These are phyloP conservation scores for Nebria brevicollis DNA, from an alignment of 2,888 invertebrate genomes.

Conservation along the genomic window DNA sequence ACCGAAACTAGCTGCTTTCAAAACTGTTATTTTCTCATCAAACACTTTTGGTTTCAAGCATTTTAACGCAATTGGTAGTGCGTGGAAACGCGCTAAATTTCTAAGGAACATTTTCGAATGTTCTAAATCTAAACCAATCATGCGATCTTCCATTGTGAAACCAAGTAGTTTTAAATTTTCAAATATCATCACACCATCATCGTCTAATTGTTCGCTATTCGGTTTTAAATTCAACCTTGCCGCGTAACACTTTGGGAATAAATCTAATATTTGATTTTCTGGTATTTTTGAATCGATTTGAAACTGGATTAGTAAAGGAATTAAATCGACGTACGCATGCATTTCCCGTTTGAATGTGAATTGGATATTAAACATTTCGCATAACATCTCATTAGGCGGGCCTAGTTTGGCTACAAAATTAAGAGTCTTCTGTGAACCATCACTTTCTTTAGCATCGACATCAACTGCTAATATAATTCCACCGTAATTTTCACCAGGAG, in stretches of 20 bases:
- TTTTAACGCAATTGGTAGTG: conserved; percentile 64
- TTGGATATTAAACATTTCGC: conserved; percentile 65
- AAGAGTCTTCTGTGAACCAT: conserved; percentile 57
- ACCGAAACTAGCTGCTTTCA: conserved; percentile 57
- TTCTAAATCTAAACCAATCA: conserved; percentile 60
- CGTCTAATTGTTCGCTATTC: conserved; percentile 57
- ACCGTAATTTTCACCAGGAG: conserved; percentile 72
- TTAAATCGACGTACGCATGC: conserved; percentile 63
- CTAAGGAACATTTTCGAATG: conserved; percentile 60
- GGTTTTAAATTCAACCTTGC: conserved; percentile 57
- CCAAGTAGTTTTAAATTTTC: conserved; percentile 63
- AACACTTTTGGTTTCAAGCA: conserved; percentile 58
- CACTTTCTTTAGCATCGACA: conserved; percentile 56
- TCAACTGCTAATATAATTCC: conserved; percentile 67
- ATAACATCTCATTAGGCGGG: conserved; percentile 66
- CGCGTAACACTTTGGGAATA: conserved; percentile 64
- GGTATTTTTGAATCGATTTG: conserved; percentile 61
- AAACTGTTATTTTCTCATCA: conserved; percentile 59
- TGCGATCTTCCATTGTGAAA: conserved; percentile 62
- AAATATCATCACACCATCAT: conserved; percentile 65
- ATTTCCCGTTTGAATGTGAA: conserved; percentile 66
- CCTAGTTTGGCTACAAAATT: conserved; percentile 69
- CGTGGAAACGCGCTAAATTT: conserved; percentile 65
- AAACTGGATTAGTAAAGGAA: conserved; percentile 62
- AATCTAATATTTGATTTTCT: conserved; percentile 59